Evolutionary conservation across 2,797 vertebrate genomes (phyloP).

Genomic region (Pangasius larnaudii): DNA sequence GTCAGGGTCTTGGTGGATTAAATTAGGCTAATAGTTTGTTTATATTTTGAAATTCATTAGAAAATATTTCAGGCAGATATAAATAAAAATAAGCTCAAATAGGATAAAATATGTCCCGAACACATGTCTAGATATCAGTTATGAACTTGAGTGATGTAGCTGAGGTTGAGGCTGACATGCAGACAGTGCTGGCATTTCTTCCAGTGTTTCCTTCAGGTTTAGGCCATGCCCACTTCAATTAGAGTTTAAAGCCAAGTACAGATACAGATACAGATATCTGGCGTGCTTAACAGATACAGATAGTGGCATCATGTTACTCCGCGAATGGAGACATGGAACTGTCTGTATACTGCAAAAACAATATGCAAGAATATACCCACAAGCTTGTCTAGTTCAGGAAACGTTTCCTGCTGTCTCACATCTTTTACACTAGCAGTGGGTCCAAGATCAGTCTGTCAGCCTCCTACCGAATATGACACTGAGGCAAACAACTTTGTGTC

Average conservation of each 20-base stretch:
- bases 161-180: neutral
- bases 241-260: neutral
- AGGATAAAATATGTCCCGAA: neutral
- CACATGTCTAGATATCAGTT: neutral
- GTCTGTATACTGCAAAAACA: neutral
- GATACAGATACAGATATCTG: neutral
- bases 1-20: neutral
- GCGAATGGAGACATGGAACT: neutral
- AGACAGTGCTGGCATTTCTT: neutral
- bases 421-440: neutral
- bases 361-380: neutral
- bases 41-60: neutral
- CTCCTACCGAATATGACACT: neutral
- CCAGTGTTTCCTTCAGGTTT: neutral
- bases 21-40: neutral
- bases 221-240: neutral
- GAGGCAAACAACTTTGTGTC: slow-evolving; percentile 2
- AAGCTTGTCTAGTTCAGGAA: neutral
- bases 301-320: neutral
- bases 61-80: neutral
- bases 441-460: neutral
- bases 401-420: slow-evolving; percentile 7
- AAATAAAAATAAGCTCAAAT: neutral
- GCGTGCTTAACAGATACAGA: neutral
- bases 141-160: neutral